These are phyloP conservation scores for Sternarchorhynchus goeldii DNA, from an alignment of 2,797 vertebrate genomes.

Conservation along the genomic window DNA sequence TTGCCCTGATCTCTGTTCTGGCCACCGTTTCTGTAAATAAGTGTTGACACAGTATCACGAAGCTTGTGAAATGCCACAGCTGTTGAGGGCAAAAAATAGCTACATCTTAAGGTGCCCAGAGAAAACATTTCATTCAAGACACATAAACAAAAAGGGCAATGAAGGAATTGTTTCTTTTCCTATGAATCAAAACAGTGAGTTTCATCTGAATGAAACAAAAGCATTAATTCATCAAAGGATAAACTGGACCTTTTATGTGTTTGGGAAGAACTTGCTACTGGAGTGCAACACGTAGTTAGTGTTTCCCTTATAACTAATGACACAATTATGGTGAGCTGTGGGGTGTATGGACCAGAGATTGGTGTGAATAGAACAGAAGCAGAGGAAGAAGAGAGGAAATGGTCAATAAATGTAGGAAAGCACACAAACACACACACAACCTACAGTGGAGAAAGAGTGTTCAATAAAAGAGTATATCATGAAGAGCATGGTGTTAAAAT, in stretches of 20 bases:
- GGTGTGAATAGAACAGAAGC: background rate
- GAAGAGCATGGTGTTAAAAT: no score
- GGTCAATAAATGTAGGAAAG: background rate
- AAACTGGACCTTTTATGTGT: background rate
- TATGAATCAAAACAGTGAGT: no score
- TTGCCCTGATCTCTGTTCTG: slow-evolving; percentile 20
- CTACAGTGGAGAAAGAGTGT: background rate
- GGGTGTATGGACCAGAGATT: background rate
- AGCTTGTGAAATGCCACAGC: slow-evolving; percentile 70
- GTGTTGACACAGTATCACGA: slow-evolving; percentile 63
- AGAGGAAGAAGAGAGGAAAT: background rate
- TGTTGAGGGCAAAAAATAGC: slow-evolving; percentile 74
- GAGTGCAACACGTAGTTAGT: background rate
- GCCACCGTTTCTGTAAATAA: slow-evolving; percentile 71
- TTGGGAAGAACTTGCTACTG: background rate
- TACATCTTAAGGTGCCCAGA: slow-evolving; percentile 64
- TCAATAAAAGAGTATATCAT: background rate
- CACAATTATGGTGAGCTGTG: background rate
- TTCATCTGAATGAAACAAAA: no score
- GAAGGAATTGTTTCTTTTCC: background rate
- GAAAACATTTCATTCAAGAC: slow-evolving; percentile 63
- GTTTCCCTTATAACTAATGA: background rate
- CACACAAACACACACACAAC: background rate
- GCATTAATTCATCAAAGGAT: no score
- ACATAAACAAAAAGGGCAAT: background rate